These are phyloP conservation scores for Petrocephalus sullivani DNA, from an alignment of 2,797 vertebrate genomes.

Conservation along the genomic window DNA sequence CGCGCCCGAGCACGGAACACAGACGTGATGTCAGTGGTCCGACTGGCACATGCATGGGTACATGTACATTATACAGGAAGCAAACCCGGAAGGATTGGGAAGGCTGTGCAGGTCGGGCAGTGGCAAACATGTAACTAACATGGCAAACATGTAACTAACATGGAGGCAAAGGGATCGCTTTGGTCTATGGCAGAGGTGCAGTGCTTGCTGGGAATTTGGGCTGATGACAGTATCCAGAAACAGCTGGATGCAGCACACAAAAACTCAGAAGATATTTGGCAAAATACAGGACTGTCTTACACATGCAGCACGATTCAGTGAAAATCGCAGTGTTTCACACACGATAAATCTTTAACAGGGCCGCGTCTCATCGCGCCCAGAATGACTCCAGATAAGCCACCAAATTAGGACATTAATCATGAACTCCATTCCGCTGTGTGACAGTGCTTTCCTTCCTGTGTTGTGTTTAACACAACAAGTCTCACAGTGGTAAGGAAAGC, in stretches of 20 bases:
- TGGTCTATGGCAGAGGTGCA: no score
- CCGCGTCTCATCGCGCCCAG: neutral
- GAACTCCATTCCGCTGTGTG: neutral
- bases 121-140: no score
- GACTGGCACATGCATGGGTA: neutral
- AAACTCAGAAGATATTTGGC: neutral
- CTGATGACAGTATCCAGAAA: neutral
- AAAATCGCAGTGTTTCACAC: neutral
- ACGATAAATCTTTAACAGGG: neutral
- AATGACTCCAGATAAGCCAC: neutral
- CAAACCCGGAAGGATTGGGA: neutral
- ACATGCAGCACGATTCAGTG: neutral
- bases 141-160: neutral
- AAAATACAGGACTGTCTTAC: neutral
- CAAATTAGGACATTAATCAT: neutral
- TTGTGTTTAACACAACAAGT: neutral
- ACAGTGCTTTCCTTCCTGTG: neutral
- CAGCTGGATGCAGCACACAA: neutral
- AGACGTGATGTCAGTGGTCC: no score
- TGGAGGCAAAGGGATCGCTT: neutral
- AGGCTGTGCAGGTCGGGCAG: neutral
- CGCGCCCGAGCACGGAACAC: no score
- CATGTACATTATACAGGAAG: neutral
- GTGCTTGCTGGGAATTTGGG: neutral
- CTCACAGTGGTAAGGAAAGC: neutral